Conservation (phyloP, 1,140 invertebrate genomes). For the Pogonomyrmex barbatus region DNA sequence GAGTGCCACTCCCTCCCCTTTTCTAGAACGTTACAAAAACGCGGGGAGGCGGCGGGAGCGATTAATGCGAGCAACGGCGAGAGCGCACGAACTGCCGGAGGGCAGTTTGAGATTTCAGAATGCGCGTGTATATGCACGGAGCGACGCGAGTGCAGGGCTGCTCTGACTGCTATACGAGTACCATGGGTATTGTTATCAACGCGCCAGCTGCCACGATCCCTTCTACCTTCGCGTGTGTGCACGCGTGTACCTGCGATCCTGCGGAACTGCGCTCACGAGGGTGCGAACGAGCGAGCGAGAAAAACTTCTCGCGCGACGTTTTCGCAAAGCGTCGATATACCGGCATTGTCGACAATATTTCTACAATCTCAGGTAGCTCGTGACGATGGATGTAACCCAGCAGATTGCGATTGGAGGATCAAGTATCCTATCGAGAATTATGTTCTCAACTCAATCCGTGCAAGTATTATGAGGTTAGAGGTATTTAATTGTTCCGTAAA, state of each 20-base stretch:
- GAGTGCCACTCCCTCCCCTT: background rate
- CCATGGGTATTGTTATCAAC: slow-evolving; percentile 82
- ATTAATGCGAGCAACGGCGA: slow-evolving; percentile 70
- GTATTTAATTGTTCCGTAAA: background rate
- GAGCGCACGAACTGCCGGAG: slow-evolving; percentile 67
- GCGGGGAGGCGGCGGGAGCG: slow-evolving; percentile 27
- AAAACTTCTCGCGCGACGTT: slow-evolving; percentile 33
- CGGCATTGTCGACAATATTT: slow-evolving; percentile 30
- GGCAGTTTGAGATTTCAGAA: slow-evolving; percentile 79
- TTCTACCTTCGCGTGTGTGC: slow-evolving; percentile 68
- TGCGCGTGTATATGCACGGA: slow-evolving; percentile 72
- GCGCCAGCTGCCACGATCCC: slow-evolving; percentile 78
- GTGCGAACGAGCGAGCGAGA: slow-evolving; percentile 12
- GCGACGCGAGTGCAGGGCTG: slow-evolving; percentile 57
- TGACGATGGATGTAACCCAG: slow-evolving; percentile 43
- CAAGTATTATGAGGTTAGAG: background rate
- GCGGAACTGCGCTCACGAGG: slow-evolving; percentile 41
- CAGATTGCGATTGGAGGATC: slow-evolving; percentile 4
- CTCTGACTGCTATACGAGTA: slow-evolving; percentile 80
- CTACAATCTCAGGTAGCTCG: background rate
- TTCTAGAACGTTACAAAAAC: slow-evolving; percentile 44
- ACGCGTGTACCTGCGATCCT: slow-evolving; percentile 50
- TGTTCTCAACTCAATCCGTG: background rate
- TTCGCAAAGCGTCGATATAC: slow-evolving; percentile 41
- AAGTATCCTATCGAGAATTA: background rate